phyloP scores from a whole-genome alignment of 2,797 vertebrate genomes.

The Danio aesculapii region DNA sequence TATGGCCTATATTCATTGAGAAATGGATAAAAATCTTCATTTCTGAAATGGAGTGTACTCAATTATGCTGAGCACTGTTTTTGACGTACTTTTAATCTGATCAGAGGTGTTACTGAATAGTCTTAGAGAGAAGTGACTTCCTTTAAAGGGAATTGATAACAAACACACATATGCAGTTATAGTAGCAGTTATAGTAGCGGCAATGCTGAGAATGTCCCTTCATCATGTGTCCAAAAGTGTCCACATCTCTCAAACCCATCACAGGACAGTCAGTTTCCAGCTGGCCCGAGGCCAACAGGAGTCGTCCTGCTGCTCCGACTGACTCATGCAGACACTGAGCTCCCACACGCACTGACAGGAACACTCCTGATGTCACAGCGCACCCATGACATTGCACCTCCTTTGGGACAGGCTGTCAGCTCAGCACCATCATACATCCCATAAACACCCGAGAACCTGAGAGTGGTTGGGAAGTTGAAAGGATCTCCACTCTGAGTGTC shows the following conservation, averaged over 20 bases:
- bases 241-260: not conserved
- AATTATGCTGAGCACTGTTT: too few species aligned
- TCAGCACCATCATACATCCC: conserved; percentile 47
- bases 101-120: too few species aligned
- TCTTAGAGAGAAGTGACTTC: not conserved
- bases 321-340: conserved; percentile 43
- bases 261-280: not conserved
- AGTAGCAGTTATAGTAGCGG: not conserved
- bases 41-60: too few species aligned
- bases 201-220: not conserved
- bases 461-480: conserved; percentile 4
- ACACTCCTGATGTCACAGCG: conserved; percentile 57
- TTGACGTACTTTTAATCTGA: too few species aligned
- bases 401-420: conserved; percentile 59
- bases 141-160: not conserved
- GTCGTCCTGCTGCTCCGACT: conserved; percentile 27
- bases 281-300: conserved; percentile 1
- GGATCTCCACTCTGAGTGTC: not conserved
- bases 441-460: conserved; percentile 43
- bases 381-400: conserved; percentile 59
- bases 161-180: not conserved
- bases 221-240: not conserved
- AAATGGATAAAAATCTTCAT: too few species aligned
- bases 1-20: too few species aligned
- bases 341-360: conserved; percentile 53